Conservation (phyloP, 2,113 vertebrate genomes). For the Jaculus jaculus region DNA sequence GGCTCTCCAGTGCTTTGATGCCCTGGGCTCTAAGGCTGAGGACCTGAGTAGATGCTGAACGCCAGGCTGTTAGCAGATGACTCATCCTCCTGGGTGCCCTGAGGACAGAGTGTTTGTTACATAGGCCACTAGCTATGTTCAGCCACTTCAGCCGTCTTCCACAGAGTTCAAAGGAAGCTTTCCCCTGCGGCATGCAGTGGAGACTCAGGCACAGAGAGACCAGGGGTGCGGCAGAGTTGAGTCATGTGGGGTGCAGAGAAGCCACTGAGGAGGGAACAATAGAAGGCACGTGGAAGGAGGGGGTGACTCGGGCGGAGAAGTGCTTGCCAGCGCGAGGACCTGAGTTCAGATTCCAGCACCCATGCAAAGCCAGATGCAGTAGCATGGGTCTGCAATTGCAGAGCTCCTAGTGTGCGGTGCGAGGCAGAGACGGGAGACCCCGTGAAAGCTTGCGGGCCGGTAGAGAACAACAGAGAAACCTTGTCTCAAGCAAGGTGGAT, state of each 20-base stretch:
- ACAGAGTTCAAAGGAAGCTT: neutral
- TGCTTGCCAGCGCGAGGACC: too few species aligned
- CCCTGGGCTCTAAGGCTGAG: conserved; percentile 31
- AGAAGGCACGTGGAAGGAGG: too few species aligned
- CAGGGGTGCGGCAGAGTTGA: neutral
- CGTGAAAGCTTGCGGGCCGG: too few species aligned
- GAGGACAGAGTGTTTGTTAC: conserved; percentile 36
- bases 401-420: too few species aligned
- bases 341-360: too few species aligned
- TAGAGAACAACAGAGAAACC: too few species aligned
- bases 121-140: neutral
- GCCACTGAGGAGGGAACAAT: too few species aligned
- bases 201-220: neutral
- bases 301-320: too few species aligned
- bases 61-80: neutral
- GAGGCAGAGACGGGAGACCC: too few species aligned
- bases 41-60: neutral
- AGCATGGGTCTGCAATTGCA: too few species aligned
- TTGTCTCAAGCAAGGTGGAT: too few species aligned
- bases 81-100: neutral
- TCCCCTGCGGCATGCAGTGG: neutral
- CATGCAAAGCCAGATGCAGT: too few species aligned
- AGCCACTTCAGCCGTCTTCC: neutral
- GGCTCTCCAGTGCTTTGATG: neutral
- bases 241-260: neutral